phyloP scores from a whole-genome alignment of 2,888 invertebrate species.

The Drosophila mulleri region DNA sequence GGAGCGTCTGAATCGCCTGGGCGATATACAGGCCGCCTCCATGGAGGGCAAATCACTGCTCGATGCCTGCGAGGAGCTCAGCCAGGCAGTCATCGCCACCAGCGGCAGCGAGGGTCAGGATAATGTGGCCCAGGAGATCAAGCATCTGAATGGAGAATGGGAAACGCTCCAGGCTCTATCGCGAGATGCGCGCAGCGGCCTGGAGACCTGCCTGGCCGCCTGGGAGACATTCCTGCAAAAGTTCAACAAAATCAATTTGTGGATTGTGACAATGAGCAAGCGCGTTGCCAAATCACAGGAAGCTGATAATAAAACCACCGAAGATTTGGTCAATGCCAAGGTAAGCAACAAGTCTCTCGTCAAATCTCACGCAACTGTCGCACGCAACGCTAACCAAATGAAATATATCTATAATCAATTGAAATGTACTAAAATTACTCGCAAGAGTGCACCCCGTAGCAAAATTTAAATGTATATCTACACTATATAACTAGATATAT shows the following conservation, averaged over 20 bases:
- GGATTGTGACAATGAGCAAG: constrained; percentile 90
- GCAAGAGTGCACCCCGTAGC: constrained; percentile 44
- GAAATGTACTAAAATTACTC: constrained; percentile 53
- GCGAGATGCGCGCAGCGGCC: constrained; percentile 90
- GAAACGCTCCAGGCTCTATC: constrained; percentile 91
- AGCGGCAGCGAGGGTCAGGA: constrained; percentile 94
- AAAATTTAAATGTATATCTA: constrained; percentile 27
- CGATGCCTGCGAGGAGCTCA: constrained; percentile 90
- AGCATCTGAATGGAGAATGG: constrained; percentile 92
- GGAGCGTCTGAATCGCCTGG: constrained; percentile 91
- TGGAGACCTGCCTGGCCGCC: constrained; percentile 91
- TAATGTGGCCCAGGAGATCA: constrained; percentile 91
- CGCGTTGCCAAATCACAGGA: constrained; percentile 89
- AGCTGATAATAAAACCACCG: constrained; percentile 91
- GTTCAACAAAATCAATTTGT: constrained; percentile 90
- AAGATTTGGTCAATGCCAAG: constrained; percentile 91
- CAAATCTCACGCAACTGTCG: constrained; percentile 46
- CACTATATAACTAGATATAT: constrained; percentile 8
- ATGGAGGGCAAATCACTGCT: constrained; percentile 91
- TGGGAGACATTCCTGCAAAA: constrained; percentile 93
- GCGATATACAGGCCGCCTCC: constrained; percentile 89
- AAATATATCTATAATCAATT: constrained; percentile 18
- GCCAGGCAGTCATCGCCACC: constrained; percentile 90
- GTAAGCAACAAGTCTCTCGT: constrained; percentile 85
- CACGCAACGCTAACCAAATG: constrained; percentile 69